Conservation (phyloP, 37 sponge, comb jelly and placozoan genomes). For the Eunapius fragilis region DNA sequence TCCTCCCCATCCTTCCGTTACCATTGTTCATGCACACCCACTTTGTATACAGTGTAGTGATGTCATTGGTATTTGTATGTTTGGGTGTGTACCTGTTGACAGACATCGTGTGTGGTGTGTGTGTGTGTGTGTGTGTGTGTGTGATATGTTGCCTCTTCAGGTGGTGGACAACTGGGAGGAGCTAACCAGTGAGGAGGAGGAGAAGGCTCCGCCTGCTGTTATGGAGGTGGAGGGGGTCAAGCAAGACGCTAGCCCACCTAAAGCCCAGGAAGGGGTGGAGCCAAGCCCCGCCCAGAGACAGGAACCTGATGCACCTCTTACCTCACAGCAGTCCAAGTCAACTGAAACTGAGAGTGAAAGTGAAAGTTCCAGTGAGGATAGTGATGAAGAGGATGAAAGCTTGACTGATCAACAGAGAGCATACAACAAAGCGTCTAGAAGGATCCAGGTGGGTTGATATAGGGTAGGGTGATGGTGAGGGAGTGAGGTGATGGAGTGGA, state of each 20-base stretch:
- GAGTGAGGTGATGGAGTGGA: background rate
- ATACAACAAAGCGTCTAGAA: constrained; percentile 24
- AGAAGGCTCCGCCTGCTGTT: background rate
- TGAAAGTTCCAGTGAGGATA: constrained; percentile 9
- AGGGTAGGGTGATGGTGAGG: background rate
- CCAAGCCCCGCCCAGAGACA: background rate
- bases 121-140: too few species aligned
- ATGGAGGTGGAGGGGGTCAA: background rate
- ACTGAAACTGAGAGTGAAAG: background rate
- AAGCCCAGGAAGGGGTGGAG: background rate
- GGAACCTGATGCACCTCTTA: background rate
- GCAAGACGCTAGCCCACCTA: background rate
- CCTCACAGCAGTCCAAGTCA: background rate
- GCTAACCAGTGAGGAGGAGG: constrained; percentile 19
- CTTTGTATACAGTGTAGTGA: too few species aligned
- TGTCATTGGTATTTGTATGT: too few species aligned
- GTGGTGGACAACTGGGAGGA: constrained; percentile 29
- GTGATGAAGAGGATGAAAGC: constrained; percentile 21
- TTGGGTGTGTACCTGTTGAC: too few species aligned
- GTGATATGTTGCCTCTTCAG: too few species aligned
- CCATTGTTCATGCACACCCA: too few species aligned
- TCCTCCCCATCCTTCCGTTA: background rate
- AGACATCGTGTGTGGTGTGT: too few species aligned
- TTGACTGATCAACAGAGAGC: constrained; percentile 23
- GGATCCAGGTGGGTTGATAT: constrained; percentile 58